phyloP scores from a whole-genome alignment of 1,140 invertebrate genomes.

The Neelides sp. region DNA sequence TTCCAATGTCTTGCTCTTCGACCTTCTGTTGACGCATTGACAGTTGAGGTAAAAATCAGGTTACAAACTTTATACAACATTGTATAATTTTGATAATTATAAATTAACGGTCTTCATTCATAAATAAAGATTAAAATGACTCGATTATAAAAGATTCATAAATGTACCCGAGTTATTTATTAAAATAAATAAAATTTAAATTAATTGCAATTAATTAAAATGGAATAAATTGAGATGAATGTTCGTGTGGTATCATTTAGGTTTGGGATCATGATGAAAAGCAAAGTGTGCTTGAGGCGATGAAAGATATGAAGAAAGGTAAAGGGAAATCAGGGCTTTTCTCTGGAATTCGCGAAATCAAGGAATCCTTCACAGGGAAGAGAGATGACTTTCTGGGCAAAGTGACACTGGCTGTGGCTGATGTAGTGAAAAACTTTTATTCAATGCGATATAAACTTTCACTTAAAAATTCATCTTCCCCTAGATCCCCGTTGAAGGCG shows the following conservation, averaged over 20 bases:
- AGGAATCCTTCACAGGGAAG: conserved; percentile 5
- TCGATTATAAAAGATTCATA: too few relatives aligned
- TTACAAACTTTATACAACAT: neutral
- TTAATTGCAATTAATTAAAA: too few relatives aligned
- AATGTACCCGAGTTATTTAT: too few relatives aligned
- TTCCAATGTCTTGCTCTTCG: conserved; percentile 24
- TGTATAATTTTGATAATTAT: neutral
- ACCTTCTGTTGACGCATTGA: conserved; percentile 16
- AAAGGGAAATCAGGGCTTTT: too few relatives aligned
- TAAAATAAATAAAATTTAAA: too few relatives aligned
- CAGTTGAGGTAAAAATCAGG: conserved; percentile 16
- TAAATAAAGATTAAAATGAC: too few relatives aligned
- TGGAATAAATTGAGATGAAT: too few relatives aligned
- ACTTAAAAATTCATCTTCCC: neutral
- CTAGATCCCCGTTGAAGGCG: conserved; percentile 23
- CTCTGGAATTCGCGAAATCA: too few relatives aligned
- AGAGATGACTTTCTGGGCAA: conserved; percentile 22
- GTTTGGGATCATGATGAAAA: conserved; percentile 22
- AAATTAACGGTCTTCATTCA: too few relatives aligned
- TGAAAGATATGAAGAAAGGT: conserved; percentile 1
- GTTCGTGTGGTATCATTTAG: too few relatives aligned
- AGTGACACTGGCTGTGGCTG: conserved; percentile 12
- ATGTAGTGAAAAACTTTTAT: conserved; percentile 10
- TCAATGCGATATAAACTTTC: neutral
- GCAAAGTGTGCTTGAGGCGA: neutral